phyloP scores from a whole-genome alignment of 2,888 invertebrate species.

The Dolichomitus sp. region DNA sequence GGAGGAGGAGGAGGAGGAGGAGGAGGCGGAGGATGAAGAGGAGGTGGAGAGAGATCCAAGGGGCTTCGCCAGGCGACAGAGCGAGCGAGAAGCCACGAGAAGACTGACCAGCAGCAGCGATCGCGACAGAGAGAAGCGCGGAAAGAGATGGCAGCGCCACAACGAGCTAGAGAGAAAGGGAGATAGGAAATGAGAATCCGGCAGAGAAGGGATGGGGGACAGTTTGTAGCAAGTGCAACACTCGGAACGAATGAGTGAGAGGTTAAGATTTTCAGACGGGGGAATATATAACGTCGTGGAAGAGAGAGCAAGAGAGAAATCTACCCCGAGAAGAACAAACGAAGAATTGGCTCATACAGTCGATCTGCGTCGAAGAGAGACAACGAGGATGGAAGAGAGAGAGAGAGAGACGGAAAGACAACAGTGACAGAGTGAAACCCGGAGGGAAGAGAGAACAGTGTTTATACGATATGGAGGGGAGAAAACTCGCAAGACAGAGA shows the following conservation, averaged over 20 bases:
- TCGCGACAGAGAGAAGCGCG: constrained; percentile 43
- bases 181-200: constrained; percentile 50
- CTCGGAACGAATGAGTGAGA: constrained; percentile 50
- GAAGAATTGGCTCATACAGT: constrained; percentile 11
- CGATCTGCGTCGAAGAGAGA: constrained; percentile 1
- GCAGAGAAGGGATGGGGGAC: constrained; percentile 50
- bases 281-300: constrained; percentile 9
- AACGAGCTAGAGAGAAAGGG: constrained; percentile 43
- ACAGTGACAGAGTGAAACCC: constrained; percentile 55
- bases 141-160: constrained; percentile 43
- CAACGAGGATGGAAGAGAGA: constrained; percentile 23
- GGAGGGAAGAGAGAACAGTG: constrained; percentile 47
- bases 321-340: not conserved
- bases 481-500: constrained; percentile 53
- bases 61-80: constrained; percentile 34
- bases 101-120: constrained; percentile 50
- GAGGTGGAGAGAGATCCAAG: constrained; percentile 52
- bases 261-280: constrained; percentile 12
- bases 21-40: constrained; percentile 55
- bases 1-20: constrained; percentile 61
- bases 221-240: constrained; percentile 59
- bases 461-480: constrained; percentile 31
- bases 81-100: constrained; percentile 37
- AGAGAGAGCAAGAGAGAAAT: not conserved
- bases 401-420: constrained; percentile 19